phyloP scores from a whole-genome alignment of 1,140 invertebrate species.

The Pseudomyrmex gracilis region DNA sequence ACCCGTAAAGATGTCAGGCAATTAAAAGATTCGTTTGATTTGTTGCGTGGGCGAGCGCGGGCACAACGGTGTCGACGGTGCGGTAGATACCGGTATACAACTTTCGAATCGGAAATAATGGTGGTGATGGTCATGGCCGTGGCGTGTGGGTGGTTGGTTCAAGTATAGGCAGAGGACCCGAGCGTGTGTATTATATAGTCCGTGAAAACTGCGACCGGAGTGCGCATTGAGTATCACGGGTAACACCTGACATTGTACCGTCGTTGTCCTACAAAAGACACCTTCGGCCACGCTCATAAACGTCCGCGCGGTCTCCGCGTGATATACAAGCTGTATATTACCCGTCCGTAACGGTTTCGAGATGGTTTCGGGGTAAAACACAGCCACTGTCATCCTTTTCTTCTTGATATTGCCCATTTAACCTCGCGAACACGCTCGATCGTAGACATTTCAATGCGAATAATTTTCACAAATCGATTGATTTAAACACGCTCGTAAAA shows the following conservation, averaged over 20 bases:
- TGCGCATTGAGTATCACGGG: slow-evolving; percentile 35
- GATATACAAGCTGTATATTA: slow-evolving; percentile 80
- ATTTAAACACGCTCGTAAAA: slow-evolving; percentile 37
- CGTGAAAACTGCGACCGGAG: slow-evolving; percentile 55
- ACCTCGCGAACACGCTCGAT: background rate
- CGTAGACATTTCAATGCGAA: background rate
- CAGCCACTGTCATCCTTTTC: slow-evolving; percentile 43
- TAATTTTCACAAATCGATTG: slow-evolving; percentile 17
- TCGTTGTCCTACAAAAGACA: slow-evolving; percentile 69
- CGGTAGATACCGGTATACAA: background rate
- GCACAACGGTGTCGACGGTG: slow-evolving; percentile 6
- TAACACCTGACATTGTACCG: slow-evolving; percentile 73
- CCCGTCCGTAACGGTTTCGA: slow-evolving; percentile 60
- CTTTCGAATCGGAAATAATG: background rate
- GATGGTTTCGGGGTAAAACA: slow-evolving; percentile 37
- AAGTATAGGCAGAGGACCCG: slow-evolving; percentile 16
- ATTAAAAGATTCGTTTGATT: slow-evolving; percentile 79
- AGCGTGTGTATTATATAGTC: no score
- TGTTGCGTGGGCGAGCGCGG: slow-evolving; percentile 67
- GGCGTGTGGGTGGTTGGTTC: slow-evolving; percentile 55
- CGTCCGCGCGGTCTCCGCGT: slow-evolving; percentile 64
- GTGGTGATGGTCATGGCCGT: background rate
- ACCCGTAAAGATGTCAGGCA: slow-evolving; percentile 76
- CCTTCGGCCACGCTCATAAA: slow-evolving; percentile 72
- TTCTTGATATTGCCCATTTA: slow-evolving; percentile 58